Evolutionary conservation across 2,797 vertebrate genomes (phyloP).

Genomic region (Rhinella marina): DNA sequence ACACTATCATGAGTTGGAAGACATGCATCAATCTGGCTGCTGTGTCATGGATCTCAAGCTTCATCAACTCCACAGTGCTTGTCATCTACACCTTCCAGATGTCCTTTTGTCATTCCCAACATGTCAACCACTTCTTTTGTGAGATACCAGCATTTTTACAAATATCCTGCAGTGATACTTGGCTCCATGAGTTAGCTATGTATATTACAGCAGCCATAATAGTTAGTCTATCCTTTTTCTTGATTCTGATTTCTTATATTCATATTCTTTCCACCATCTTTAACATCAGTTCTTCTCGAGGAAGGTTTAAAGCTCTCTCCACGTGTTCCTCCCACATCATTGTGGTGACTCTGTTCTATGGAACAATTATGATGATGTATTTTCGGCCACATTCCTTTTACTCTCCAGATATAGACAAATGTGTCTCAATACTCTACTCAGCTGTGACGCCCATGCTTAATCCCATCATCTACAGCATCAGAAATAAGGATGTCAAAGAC

Average conservation of each 20-base stretch:
- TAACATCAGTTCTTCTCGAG: not conserved
- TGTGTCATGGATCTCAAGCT: not conserved
- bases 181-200: not conserved
- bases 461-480: not conserved
- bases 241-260: not conserved
- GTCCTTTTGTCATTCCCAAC: not conserved
- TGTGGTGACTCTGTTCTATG: not conserved
- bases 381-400: not conserved
- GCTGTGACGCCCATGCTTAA: not conserved
- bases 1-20: slow-evolving; percentile 1
- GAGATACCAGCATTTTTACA: not conserved
- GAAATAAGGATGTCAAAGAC: not conserved
- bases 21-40: not conserved
- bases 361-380: not conserved
- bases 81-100: not conserved
- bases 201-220: not conserved
- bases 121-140: not conserved
- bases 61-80: not conserved
- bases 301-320: not conserved
- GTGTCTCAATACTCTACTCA: not conserved
- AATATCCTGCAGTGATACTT: not conserved
- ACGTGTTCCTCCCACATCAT: not conserved
- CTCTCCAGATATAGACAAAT: not conserved
- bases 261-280: not conserved
- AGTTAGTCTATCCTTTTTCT: not conserved